Evolutionary conservation across 2,113 vertebrate species (phyloP).

Genomic region (Morphnarchus princeps): DNA sequence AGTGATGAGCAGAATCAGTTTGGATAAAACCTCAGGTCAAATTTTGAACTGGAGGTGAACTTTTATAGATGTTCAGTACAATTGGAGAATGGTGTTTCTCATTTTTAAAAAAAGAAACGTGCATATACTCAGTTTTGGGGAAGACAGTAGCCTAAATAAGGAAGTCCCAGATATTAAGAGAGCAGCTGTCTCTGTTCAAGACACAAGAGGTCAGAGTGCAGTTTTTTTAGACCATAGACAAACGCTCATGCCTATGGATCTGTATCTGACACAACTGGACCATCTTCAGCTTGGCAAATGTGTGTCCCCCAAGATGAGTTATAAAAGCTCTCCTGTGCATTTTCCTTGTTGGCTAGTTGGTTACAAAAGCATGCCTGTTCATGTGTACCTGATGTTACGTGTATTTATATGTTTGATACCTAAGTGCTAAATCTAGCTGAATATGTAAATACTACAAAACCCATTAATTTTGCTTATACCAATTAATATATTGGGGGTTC

Average conservation of each 20-base stretch:
- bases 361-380: neutral
- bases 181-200: neutral
- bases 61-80: neutral
- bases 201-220: neutral
- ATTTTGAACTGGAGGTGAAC: neutral
- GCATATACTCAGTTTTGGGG: neutral
- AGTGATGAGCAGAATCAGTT: neutral
- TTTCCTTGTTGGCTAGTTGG: neutral
- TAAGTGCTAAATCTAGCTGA: neutral
- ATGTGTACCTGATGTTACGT: rapidly evolving
- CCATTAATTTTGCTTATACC: neutral
- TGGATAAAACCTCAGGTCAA: neutral
- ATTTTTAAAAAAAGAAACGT: neutral
- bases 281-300: neutral
- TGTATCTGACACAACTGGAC: neutral
- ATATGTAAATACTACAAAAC: neutral
- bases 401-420: neutral
- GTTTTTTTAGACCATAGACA: neutral
- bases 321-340: neutral
- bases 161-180: neutral
- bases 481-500: neutral
- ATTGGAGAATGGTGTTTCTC: neutral
- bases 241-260: neutral
- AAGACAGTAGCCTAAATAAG: neutral
- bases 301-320: neutral